These are phyloP conservation scores for Cossypha heuglini DNA, from an alignment of 2,797 vertebrate genomes.

Conservation along the genomic window DNA sequence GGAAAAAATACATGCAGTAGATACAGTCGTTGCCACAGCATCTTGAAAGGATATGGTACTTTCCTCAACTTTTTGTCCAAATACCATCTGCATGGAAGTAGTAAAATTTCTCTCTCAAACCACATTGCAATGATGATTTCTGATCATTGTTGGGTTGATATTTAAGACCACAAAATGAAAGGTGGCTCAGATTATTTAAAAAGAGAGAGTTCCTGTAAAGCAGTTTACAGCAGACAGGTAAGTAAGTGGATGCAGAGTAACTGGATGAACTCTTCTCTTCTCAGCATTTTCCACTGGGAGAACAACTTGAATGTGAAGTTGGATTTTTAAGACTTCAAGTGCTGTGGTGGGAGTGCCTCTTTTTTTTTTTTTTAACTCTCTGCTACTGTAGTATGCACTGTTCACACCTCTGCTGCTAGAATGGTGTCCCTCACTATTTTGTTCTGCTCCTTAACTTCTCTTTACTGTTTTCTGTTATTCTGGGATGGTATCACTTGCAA, in stretches of 20 bases:
- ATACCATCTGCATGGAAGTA: background rate
- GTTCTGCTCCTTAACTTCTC: background rate
- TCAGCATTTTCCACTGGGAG: background rate
- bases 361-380: background rate
- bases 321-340: background rate
- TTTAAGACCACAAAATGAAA: background rate
- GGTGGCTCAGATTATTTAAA: background rate
- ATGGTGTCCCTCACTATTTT: background rate
- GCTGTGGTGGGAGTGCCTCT: background rate
- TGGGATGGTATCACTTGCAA: background rate
- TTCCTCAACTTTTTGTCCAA: background rate
- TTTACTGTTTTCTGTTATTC: background rate
- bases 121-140: background rate
- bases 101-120: background rate
- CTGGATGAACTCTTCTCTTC: background rate
- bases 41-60: background rate
- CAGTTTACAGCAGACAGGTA: background rate
- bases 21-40: accelerated
- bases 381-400: background rate
- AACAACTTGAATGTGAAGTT: background rate
- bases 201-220: background rate
- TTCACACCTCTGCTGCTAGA: background rate
- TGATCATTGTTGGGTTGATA: background rate
- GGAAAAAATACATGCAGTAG: background rate
- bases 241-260: background rate